Evolutionary conservation across 2,797 vertebrate species (phyloP), one percentile per base, ranked within the genome.

Genomic region (Meriones psammophilus): DNA sequence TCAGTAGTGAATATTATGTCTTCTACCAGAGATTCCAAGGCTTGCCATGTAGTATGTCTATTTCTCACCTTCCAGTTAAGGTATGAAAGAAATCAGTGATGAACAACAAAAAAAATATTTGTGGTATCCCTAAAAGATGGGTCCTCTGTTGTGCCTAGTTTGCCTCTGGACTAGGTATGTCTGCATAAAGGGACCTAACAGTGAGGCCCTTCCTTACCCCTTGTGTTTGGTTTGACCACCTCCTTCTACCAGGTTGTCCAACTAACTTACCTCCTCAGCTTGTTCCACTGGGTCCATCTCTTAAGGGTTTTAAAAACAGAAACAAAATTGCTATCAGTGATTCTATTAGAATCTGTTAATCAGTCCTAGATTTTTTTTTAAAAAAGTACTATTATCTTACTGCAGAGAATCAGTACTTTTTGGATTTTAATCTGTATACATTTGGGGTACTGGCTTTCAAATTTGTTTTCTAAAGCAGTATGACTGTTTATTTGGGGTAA

Each of bases 391-490:
- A 15, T 89, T 60, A 22, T 13, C 28, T 74, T 50, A 8, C 36
- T 69, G 24, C 0, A 10, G 17, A 74, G 26, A 20, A 62, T 22
- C 69, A 18, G 64, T 69, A 39, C 14, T 76, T 93, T 58, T 7
- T 88, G n/a, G 66, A 39, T 83, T n/a, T 36, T 91, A 42, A 68
- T 79, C 26, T 74, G 3, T 91, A 22, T 84, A 22, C 36, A 85
- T 89, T 91, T 93, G 83, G 2, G 73, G 39, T 89, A 1, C 64
- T 94, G 71, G 9, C 33, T n/a, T 26, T 95, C 68, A 86, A 46
- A 78, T 95, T 58, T 95, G 20, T 80, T 96, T 94, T 93, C 56
- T 33, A 89, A 88, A 97, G 78, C 0, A 78, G 12, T 26, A 17
- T 5, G 26, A 73, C 7, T 4, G 17, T 74, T 83, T 94, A 87